phyloP scores from a whole-genome alignment of 2,797 vertebrate genomes.

The Lepilemur ruficaudatus region DNA sequence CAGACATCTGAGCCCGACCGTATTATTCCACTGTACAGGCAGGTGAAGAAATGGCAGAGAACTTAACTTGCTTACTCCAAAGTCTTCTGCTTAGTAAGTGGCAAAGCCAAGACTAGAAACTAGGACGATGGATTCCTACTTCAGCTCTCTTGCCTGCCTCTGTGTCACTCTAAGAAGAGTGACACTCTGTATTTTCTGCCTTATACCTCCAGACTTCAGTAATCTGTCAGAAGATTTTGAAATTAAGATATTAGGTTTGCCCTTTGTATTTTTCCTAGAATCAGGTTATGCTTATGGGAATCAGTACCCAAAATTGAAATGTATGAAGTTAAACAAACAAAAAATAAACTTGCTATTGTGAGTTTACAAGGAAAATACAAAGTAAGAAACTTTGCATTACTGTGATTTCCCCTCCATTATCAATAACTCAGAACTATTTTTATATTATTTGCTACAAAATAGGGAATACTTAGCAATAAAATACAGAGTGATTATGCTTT shows the following conservation, averaged over 20 bases:
- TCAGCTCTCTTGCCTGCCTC: background rate
- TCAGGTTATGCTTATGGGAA: background rate
- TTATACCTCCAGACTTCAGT: background rate
- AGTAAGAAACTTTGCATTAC: background rate
- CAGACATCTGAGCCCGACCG: background rate
- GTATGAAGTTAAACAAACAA: background rate
- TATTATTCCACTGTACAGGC: background rate
- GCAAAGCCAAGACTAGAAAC: background rate
- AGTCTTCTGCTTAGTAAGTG: background rate
- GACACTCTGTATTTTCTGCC: background rate
- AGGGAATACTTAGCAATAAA: slow-evolving; percentile 35
- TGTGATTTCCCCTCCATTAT: background rate
- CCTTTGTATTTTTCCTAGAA: background rate
- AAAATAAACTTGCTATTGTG: background rate
- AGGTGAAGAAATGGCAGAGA: background rate
- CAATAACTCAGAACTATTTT: background rate
- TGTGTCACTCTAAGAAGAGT: background rate
- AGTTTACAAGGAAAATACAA: background rate
- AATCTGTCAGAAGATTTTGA: background rate
- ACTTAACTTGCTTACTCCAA: background rate
- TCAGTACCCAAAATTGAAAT: background rate
- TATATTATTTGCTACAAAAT: background rate
- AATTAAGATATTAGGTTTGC: background rate
- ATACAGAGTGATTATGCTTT: background rate
- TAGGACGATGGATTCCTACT: background rate